phyloP scores from a whole-genome alignment of 2,888 invertebrate species.

The Hemicrepidius hirtus region DNA sequence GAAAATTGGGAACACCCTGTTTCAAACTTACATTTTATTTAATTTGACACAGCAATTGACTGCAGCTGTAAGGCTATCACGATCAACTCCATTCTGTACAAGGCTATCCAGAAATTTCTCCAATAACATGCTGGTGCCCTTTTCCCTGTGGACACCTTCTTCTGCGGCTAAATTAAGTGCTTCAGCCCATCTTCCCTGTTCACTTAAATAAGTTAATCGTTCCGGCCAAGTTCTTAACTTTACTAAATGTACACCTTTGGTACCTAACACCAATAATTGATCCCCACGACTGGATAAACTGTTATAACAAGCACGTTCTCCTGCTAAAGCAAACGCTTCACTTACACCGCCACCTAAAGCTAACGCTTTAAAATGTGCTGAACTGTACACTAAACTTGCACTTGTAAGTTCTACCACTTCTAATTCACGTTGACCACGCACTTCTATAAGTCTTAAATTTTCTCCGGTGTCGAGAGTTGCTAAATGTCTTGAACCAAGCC shows the following conservation, averaged over 20 bases:
- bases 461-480: constrained; percentile 91
- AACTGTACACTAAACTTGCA: constrained; percentile 89
- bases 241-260: constrained; percentile 75
- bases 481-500: constrained; percentile 89
- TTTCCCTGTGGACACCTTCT: constrained; percentile 70
- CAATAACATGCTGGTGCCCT: constrained; percentile 64
- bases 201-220: constrained; percentile 78
- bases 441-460: constrained; percentile 91
- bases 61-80: constrained; percentile 72
- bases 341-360: constrained; percentile 97
- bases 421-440: constrained; percentile 89
- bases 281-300: constrained; percentile 81
- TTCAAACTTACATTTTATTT: constrained; percentile 73
- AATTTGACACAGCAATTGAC: constrained; percentile 72
- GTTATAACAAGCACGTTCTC: constrained; percentile 84
- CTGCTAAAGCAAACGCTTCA: constrained; percentile 84
- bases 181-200: constrained; percentile 76
- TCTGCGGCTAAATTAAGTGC: constrained; percentile 75
- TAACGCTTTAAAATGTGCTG: constrained; percentile 91
- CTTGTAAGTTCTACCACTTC: constrained; percentile 88
- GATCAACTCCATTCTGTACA: constrained; percentile 68
- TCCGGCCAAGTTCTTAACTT: constrained; percentile 81
- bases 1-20: constrained; percentile 47
- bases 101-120: constrained; percentile 72
- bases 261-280: constrained; percentile 83